Evolutionary conservation across 2,888 invertebrate species (phyloP), one percentile per base, ranked within the genome.

Genomic region (Eumerus sabulonum): DNA sequence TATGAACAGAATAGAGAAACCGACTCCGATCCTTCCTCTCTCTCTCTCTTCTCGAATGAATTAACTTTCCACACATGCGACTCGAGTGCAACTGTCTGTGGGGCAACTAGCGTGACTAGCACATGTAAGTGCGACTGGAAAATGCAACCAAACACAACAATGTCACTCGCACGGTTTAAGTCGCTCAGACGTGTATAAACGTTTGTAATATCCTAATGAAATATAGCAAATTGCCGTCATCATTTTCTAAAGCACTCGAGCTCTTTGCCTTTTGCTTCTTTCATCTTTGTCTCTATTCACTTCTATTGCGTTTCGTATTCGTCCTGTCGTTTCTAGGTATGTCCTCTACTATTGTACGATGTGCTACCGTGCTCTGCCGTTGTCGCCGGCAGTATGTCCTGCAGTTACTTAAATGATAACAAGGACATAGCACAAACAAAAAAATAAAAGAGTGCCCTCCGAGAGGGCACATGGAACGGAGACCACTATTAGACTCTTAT

Each of bases 201-300:
- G 72, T 62, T 76, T 62, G 66, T 71, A 56, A 67, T 62, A 40
- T 60, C 76, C 66, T 76, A 76, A 76, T 76, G 76, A 76, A 76
- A 76, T 76, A 66, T 71, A 67, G 71, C 66, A 76, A 76, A 76
- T 76, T 76, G 62, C 76, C 71, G 56, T 71, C 76, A 72, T 76
- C 71, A 71, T 71, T 71, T 60, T 66, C 19, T 63, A 76, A 66
- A 62, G 66, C 54, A 27, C 27, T 27, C 27, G n/a, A n/a, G n/a
- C n/a, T 7, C 7, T 27, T 7, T 4, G 27, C 27, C 27, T 27
- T 7, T 27, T 7, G 7, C 38, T 44, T 42, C 40, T 40, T 40
- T n/a, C 40, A 56, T 59, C 11, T 47, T 44, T 42, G 3, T 3
- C n/a, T n/a, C 11, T n/a, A 40, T 40, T 17, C 38, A 13, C 51